These are phyloP conservation scores for Otis tarda DNA, from an alignment of 2,113 vertebrate genomes.

Conservation along the genomic window DNA sequence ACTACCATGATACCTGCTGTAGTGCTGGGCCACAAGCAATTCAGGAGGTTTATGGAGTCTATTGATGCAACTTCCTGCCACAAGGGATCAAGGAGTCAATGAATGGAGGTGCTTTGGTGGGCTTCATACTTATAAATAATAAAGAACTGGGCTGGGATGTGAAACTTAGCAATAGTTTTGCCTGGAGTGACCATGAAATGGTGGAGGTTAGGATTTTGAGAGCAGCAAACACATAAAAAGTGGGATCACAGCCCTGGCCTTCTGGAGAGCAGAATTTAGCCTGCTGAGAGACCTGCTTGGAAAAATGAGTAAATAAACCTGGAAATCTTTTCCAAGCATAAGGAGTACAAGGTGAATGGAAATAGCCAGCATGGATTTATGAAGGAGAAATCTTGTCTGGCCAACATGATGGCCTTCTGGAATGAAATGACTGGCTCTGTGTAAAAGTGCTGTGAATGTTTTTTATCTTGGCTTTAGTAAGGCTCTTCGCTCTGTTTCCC, in stretches of 20 bases:
- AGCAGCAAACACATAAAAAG: neutral
- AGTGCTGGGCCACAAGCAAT: neutral
- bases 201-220: too few species aligned
- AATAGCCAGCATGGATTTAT: neutral
- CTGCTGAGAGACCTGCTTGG: neutral
- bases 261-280: neutral
- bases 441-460: neutral
- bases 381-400: neutral
- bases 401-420: neutral
- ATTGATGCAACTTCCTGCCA: neutral
- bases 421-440: neutral
- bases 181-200: neutral
- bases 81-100: neutral
- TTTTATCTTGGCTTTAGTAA: neutral
- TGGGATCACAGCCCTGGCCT: neutral
- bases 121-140: neutral
- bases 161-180: neutral
- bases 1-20: neutral
- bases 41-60: neutral
- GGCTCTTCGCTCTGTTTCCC: neutral
- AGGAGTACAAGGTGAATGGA: neutral
- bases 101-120: neutral
- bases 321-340: neutral
- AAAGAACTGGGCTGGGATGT: neutral
- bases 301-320: neutral